phyloP scores from a whole-genome alignment of 2,113 vertebrate genomes.

The Pleuronectes platessa region DNA sequence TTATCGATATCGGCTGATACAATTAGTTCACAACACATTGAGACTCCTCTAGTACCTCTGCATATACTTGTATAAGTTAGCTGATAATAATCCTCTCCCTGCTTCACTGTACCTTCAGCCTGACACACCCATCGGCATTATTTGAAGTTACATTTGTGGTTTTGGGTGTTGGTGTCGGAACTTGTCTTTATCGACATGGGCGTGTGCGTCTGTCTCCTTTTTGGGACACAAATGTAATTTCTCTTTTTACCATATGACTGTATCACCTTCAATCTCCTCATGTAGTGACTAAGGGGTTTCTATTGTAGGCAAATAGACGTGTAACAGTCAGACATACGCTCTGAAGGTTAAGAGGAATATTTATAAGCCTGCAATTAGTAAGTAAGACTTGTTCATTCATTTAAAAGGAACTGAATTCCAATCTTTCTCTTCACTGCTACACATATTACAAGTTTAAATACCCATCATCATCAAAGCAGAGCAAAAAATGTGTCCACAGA shows the following conservation, averaged over 20 bases:
- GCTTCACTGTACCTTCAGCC: not conserved
- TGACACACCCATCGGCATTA: slow-evolving; percentile 44
- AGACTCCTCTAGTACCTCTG: not conserved
- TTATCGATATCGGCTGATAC: no score
- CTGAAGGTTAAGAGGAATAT: not conserved
- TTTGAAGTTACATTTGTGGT: slow-evolving; percentile 35
- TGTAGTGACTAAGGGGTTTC: slow-evolving; percentile 65
- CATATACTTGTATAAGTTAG: no score
- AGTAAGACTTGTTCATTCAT: not conserved
- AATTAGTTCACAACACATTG: no score
- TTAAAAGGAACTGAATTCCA: not conserved
- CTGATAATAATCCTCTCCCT: not conserved
- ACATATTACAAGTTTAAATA: not conserved
- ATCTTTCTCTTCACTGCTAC: not conserved
- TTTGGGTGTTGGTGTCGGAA: slow-evolving; percentile 63
- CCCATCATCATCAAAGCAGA: not conserved
- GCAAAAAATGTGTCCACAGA: not conserved
- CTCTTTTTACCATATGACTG: slow-evolving; percentile 74
- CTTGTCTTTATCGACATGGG: slow-evolving; percentile 58
- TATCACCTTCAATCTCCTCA: slow-evolving; percentile 41
- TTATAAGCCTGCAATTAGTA: not conserved
- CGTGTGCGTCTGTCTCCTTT: slow-evolving; percentile 60
- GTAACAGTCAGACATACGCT: not conserved
- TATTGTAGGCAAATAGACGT: slow-evolving; percentile 12
- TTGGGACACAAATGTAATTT: slow-evolving; percentile 63